Conservation (phyloP, 2,797 vertebrate species). For the Buceros bicornis region DNA sequence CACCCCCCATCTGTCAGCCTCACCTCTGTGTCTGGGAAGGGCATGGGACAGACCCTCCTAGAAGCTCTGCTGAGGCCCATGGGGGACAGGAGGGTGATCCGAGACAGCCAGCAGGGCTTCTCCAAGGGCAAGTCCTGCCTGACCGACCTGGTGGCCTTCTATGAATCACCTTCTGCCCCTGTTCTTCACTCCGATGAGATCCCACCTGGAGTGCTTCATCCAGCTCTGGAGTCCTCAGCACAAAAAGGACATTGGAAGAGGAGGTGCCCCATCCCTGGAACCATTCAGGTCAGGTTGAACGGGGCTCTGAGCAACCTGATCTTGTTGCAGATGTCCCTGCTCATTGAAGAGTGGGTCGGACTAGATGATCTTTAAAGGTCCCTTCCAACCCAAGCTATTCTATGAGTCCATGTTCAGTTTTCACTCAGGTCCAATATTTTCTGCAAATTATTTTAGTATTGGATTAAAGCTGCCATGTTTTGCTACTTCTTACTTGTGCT, state of each 20-base stretch:
- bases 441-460: not conserved
- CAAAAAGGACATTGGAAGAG: not conserved
- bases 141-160: too few species aligned
- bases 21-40: not conserved
- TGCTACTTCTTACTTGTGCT: not conserved
- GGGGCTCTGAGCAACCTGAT: not conserved
- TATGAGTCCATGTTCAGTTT: not conserved
- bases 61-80: not conserved
- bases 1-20: not conserved
- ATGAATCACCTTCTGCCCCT: not conserved
- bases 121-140: not conserved
- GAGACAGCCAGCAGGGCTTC: not conserved
- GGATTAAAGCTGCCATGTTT: not conserved
- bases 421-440: not conserved
- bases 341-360: too few species aligned
- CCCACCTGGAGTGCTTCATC: not conserved
- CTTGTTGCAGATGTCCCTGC: not conserved
- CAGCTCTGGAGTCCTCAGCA: not conserved
- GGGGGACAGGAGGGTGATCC: not conserved
- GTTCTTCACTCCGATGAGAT: not conserved
- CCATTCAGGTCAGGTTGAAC: not conserved
- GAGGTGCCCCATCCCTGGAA: not conserved
- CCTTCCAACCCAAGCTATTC: not conserved
- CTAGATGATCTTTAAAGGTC: not conserved
- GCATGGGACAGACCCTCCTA: not conserved